Percentiles rank a stretch among this genome's conserved stretches.
Conservation (phyloP, 2,888 invertebrate species). For the Euclidia mi region DNA sequence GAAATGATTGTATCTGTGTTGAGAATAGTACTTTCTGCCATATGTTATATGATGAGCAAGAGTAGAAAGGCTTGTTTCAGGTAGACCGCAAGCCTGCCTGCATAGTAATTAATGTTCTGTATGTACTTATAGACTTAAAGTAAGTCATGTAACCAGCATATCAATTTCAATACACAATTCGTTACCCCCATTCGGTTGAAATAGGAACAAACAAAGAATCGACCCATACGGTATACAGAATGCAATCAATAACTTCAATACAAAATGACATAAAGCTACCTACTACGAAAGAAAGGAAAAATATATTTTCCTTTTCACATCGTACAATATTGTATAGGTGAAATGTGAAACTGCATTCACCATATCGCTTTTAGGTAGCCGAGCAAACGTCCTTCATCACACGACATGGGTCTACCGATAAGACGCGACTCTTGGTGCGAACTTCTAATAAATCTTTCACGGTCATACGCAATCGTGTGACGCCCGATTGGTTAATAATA, state of each 20-base stretch:
- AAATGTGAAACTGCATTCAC: constrained; percentile 20
- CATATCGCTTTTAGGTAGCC: constrained; percentile 18
- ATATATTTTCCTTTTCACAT: constrained; percentile 18
- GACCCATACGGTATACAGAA: neutral
- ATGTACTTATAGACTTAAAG: too few relatives aligned
- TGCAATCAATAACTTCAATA: constrained; percentile 29
- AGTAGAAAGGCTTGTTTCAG: too few relatives aligned
- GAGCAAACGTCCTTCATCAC: constrained; percentile 25
- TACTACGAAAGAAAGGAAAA: constrained; percentile 22
- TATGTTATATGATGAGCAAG: too few relatives aligned
- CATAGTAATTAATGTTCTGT: too few relatives aligned
- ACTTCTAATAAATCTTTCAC: constrained; percentile 57
- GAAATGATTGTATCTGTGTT: too few relatives aligned
- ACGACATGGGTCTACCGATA: constrained; percentile 42
- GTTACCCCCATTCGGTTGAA: too few relatives aligned
- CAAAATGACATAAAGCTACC: constrained; percentile 15
- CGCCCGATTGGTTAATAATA: constrained; percentile 23
- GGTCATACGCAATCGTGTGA: constrained; percentile 19
- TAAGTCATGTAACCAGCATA: too few relatives aligned
- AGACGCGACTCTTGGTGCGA: constrained; percentile 44
- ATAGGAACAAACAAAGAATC: neutral
- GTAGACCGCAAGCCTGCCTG: too few relatives aligned
- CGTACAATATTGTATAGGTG: constrained; percentile 19
- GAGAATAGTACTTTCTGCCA: too few relatives aligned
- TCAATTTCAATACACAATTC: too few relatives aligned